Percentiles rank a stretch among this genome's conserved stretches.
These are phyloP conservation scores for Sitophilus oryzae DNA, from an alignment of 1,140 invertebrate species.

Conservation along the genomic window DNA sequence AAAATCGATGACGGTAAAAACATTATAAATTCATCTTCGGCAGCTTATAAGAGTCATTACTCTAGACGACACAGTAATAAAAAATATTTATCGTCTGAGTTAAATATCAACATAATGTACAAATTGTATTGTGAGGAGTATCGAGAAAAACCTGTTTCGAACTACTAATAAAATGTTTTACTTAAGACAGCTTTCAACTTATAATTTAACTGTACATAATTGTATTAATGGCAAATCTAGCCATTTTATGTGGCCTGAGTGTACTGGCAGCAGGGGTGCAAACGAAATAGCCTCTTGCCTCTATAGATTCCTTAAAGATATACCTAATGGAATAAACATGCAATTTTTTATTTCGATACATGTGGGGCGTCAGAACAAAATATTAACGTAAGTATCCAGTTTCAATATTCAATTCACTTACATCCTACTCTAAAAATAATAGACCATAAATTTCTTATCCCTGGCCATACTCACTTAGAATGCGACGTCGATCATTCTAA, in stretches of 20 bases:
- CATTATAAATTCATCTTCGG: neutral
- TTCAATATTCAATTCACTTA: neutral
- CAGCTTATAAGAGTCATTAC: neutral
- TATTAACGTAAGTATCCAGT: neutral
- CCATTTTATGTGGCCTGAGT: neutral
- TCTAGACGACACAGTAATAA: neutral
- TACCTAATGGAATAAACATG: neutral
- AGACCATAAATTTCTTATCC: no score
- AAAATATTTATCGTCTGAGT: neutral
- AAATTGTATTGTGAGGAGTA: neutral
- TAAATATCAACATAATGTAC: neutral
- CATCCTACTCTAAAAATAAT: no score
- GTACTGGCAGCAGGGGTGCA: neutral
- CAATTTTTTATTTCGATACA: neutral
- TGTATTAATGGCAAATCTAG: neutral
- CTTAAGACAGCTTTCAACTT: no score
- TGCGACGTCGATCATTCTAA: no score
- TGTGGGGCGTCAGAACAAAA: conserved; percentile 2
- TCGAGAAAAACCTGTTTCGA: neutral
- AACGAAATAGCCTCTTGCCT: neutral
- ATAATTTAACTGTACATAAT: neutral
- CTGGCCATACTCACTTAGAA: no score
- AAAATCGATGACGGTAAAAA: neutral
- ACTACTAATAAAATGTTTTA: neutral
- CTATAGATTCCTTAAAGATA: neutral